Conservation (phyloP, 2,797 vertebrate species). For the Carapus acus region DNA sequence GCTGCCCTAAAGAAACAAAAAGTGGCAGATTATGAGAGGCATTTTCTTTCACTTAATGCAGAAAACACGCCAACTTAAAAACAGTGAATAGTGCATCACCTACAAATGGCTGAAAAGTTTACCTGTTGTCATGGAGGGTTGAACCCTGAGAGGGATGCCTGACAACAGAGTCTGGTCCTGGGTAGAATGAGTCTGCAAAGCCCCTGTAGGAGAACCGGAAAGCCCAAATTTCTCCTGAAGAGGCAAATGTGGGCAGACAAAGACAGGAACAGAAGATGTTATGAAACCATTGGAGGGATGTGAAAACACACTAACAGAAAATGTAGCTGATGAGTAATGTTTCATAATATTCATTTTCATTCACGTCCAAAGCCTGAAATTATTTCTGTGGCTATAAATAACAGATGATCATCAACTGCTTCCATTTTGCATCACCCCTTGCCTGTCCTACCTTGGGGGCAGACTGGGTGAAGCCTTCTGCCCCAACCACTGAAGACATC, state of each 20-base stretch:
- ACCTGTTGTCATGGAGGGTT: slow-evolving; percentile 38
- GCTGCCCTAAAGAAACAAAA: slow-evolving; percentile 35
- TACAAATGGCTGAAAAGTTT: not conserved
- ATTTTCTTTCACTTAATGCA: no score
- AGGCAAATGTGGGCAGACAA: not conserved
- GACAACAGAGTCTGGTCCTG: slow-evolving; percentile 41
- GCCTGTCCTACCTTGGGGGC: slow-evolving; percentile 61
- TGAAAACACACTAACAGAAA: no score
- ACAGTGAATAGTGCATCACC: no score
- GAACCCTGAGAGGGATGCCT: slow-evolving; percentile 50
- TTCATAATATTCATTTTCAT: no score
- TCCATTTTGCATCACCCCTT: not conserved
- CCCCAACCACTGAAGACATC: not conserved
- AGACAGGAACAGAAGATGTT: not conserved
- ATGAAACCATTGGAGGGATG: no score
- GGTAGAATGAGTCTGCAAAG: slow-evolving; percentile 6
- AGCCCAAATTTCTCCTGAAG: slow-evolving; percentile 69
- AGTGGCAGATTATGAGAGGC: not conserved
- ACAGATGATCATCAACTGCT: no score
- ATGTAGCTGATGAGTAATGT: no score
- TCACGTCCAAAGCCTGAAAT: no score
- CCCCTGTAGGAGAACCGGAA: slow-evolving; percentile 26
- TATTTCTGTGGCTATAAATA: no score
- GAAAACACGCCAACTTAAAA: no score
- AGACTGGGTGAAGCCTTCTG: slow-evolving; percentile 25